Percentiles rank a stretch among this genome's conserved stretches.
Conservation (phyloP, 2,113 vertebrate species). For the Regulus satrapa region DNA sequence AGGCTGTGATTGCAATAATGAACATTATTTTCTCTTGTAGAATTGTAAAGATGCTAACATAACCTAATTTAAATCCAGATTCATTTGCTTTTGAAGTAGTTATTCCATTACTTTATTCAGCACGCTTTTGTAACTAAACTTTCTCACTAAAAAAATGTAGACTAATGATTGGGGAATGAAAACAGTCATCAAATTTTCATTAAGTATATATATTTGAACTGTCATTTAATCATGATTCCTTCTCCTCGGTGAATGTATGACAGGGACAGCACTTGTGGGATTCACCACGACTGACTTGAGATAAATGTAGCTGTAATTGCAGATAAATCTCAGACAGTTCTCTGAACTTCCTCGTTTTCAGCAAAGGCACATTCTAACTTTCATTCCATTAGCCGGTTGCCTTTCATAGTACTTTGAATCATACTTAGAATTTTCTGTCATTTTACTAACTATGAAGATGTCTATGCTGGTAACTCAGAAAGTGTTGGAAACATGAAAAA, state of each 20-base stretch:
- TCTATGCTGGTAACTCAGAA: neutral
- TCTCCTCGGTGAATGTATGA: neutral
- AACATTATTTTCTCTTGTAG: neutral
- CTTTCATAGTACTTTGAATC: neutral
- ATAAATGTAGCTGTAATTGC: neutral
- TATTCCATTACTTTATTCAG: neutral
- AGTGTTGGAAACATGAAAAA: neutral
- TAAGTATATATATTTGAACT: neutral
- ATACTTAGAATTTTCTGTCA: neutral
- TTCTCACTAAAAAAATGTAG: neutral
- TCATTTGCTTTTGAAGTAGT: neutral
- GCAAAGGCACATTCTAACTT: neutral
- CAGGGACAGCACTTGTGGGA: neutral
- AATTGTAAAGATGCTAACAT: neutral
- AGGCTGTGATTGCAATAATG: neutral
- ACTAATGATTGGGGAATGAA: neutral
- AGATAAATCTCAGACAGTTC: neutral
- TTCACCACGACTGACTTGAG: neutral
- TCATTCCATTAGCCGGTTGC: neutral
- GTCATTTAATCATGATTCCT: neutral
- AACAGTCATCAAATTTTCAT: neutral
- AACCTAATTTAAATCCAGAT: neutral
- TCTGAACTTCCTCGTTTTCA: neutral
- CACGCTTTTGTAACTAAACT: neutral
- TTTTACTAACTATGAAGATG: neutral